These are phyloP conservation scores for Caenorhabditis drosophilae DNA, from an alignment of 2,888 invertebrate genomes.

Conservation along the genomic window DNA sequence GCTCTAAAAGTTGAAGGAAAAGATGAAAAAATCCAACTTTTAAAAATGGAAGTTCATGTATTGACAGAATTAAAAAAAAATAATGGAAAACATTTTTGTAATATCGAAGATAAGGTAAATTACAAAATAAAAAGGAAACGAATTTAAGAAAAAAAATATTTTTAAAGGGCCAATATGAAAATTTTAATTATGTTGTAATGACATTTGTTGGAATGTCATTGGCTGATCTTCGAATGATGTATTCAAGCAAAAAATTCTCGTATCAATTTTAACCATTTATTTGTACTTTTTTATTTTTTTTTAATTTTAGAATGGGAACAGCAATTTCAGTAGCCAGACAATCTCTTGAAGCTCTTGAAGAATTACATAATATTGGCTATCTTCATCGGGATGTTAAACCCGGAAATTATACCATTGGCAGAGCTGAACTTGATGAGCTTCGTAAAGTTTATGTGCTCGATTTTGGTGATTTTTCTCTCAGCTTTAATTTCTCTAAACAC, in stretches of 20 bases:
- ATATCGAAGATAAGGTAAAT: constrained; percentile 64
- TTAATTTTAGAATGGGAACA: constrained; percentile 55
- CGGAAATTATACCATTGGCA: constrained; percentile 61
- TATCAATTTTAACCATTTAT: constrained; percentile 4
- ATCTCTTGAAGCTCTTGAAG: constrained; percentile 62
- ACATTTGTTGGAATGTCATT: constrained; percentile 61
- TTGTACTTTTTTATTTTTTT: neutral
- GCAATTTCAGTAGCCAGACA: constrained; percentile 58
- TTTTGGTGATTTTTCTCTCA: constrained; percentile 50
- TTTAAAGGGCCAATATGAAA: constrained; percentile 34
- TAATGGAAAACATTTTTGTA: constrained; percentile 60
- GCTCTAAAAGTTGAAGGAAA: constrained; percentile 61
- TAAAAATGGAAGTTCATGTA: constrained; percentile 66
- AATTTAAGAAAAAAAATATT: too few relatives aligned
- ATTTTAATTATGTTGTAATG: constrained; percentile 63
- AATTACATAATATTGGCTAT: constrained; percentile 62
- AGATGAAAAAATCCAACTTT: constrained; percentile 55
- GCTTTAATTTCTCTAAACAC: constrained; percentile 18
- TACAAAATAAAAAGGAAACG: too few relatives aligned
- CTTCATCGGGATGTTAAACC: constrained; percentile 53
- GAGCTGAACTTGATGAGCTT: constrained; percentile 55
- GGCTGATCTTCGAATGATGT: constrained; percentile 35
- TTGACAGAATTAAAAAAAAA: constrained; percentile 52
- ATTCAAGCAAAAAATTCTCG: constrained; percentile 40
- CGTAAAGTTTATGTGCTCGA: constrained; percentile 64